phyloP scores from a whole-genome alignment of 1,140 invertebrate species.

The Lepidurus couesii region DNA sequence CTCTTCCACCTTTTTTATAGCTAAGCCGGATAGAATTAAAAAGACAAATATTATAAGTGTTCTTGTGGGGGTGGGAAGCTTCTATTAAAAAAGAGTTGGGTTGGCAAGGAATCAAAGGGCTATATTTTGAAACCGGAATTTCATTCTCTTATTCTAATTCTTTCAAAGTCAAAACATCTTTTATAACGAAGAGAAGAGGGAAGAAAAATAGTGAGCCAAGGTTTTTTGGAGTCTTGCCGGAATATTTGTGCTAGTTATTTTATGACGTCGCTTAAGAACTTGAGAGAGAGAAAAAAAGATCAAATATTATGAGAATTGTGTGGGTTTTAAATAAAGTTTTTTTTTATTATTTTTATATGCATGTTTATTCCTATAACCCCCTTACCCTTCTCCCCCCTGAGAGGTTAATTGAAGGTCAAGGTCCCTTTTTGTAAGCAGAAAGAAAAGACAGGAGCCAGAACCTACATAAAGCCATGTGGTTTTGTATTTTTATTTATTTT shows the following conservation, averaged over 20 bases:
- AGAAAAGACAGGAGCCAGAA: neutral
- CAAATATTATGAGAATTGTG: neutral
- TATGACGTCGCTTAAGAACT: neutral
- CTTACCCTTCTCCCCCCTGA: neutral
- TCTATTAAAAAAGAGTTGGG: neutral
- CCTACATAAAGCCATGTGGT: neutral
- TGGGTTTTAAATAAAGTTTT: neutral
- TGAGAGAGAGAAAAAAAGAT: neutral
- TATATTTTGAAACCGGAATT: neutral
- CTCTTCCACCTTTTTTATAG: neutral
- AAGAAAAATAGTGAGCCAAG: neutral
- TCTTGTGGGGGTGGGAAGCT: neutral
- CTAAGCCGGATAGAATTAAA: neutral
- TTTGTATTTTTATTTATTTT: neutral
- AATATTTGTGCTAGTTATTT: neutral
- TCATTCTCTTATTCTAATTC: neutral
- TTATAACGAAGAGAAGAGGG: neutral
- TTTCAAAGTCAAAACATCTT: neutral
- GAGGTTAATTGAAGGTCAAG: neutral
- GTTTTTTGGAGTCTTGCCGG: slow-evolving; percentile 11
- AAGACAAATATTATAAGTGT: neutral
- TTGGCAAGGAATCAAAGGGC: neutral
- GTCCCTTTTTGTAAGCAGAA: neutral
- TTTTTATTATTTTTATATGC: neutral
- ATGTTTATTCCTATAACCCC: neutral